These are phyloP conservation scores for Drosophila meridiana DNA, from an alignment of 2,888 invertebrate genomes.

Conservation along the genomic window DNA sequence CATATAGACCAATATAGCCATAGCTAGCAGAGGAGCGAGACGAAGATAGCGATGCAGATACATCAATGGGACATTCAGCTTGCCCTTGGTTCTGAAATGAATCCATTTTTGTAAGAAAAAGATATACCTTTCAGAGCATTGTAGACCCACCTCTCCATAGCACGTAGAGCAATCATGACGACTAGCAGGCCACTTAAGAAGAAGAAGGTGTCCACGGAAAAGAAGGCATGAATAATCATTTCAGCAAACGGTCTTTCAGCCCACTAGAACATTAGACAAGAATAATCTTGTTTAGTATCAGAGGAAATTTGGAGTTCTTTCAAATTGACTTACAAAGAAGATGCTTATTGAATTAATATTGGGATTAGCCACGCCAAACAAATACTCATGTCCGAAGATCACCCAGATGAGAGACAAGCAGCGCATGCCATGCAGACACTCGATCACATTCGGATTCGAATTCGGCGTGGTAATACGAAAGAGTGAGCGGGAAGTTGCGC, in stretches of 20 bases:
- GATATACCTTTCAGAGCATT: background rate
- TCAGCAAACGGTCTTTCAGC: constrained; percentile 38
- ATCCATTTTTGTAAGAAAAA: background rate
- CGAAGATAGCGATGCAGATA: constrained; percentile 82
- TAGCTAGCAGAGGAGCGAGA: constrained; percentile 86
- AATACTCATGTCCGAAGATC: constrained; percentile 77
- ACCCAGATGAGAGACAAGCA: constrained; percentile 84
- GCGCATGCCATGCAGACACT: constrained; percentile 83
- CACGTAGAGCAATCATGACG: constrained; percentile 70
- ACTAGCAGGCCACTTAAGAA: constrained; percentile 87
- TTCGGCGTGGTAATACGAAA: constrained; percentile 41
- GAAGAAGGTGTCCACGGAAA: constrained; percentile 88
- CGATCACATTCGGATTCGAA: constrained; percentile 67
- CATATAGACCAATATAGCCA: constrained; percentile 85
- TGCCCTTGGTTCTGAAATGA: constrained; percentile 53
- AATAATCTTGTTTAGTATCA: background rate
- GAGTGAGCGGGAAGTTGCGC: constrained; percentile 49
- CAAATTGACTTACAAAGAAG: background rate
- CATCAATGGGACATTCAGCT: constrained; percentile 70
- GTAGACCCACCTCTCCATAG: constrained; percentile 55
- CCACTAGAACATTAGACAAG: constrained; percentile 41
- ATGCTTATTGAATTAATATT: constrained; percentile 30
- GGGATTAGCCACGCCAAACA: constrained; percentile 33
- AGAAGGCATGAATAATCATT: constrained; percentile 78
- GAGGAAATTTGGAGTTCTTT: background rate